phyloP scores from a whole-genome alignment of 2,888 invertebrate species.

The Apotomis capreana region DNA sequence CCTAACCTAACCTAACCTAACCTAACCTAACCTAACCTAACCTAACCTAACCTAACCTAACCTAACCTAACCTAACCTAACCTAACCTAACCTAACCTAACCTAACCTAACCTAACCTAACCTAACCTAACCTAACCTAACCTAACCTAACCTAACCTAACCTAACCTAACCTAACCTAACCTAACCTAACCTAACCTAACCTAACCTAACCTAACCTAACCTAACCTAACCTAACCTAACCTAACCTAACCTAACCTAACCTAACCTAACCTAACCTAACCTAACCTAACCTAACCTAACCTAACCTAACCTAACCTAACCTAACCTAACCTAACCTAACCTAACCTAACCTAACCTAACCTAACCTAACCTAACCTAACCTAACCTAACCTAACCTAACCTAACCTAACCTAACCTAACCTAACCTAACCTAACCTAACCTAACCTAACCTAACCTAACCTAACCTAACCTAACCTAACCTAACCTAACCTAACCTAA shows the following conservation, averaged over 20 bases:
- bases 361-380: conserved; percentile 30
- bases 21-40: conserved; percentile 21
- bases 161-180: conserved; percentile 3
- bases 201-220: conserved; percentile 7
- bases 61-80: conserved; percentile 21
- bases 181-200: conserved; percentile 1
- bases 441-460: too few species aligned
- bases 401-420: conserved; percentile 38
- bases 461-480: conserved; percentile 31
- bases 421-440: conserved; percentile 43
- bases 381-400: conserved; percentile 26
- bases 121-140: too few species aligned
- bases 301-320: not conserved
- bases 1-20: conserved; percentile 24
- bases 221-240: conserved; percentile 41
- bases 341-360: conserved; percentile 34
- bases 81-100: conserved; percentile 21
- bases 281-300: too few species aligned
- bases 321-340: conserved; percentile 11
- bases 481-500: conserved; percentile 42
- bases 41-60: conserved; percentile 21
- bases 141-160: conserved; percentile 14
- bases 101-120: conserved; percentile 18
- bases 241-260: conserved; percentile 10
- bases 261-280: not conserved